phyloP scores from a whole-genome alignment of 2,888 invertebrate genomes.

The Andrena bicolor region DNA sequence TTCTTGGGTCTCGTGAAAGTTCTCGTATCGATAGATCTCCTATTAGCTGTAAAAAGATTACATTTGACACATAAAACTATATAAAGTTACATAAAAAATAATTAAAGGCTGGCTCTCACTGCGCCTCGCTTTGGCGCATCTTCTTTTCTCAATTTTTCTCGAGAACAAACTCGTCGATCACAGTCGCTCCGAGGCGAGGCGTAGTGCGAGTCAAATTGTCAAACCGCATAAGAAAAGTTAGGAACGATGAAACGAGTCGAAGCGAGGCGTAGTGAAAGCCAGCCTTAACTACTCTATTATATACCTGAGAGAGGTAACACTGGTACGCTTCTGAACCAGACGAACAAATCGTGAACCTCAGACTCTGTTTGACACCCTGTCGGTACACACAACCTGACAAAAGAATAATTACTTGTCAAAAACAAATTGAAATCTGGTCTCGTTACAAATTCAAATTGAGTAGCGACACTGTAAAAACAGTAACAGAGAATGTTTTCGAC shows the following conservation, averaged over 20 bases:
- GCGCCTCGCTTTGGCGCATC: too few relatives aligned
- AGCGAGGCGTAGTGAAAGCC: not conserved
- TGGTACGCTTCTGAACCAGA: slow-evolving; percentile 71
- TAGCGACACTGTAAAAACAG: too few relatives aligned
- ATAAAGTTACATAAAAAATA: not conserved
- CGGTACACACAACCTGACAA: slow-evolving; percentile 71
- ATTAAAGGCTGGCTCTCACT: not conserved
- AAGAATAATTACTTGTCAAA: not conserved
- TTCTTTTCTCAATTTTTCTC: too few relatives aligned
- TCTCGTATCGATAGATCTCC: slow-evolving; percentile 87
- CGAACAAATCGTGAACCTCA: slow-evolving; percentile 61
- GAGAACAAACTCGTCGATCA: too few relatives aligned
- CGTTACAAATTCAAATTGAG: not conserved
- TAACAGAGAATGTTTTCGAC: too few relatives aligned
- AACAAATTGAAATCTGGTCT: not conserved
- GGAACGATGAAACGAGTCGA: not conserved
- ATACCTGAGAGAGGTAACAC: slow-evolving; percentile 56
- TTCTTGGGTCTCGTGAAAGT: slow-evolving; percentile 90
- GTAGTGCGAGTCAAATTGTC: too few relatives aligned
- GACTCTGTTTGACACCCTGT: slow-evolving; percentile 51
- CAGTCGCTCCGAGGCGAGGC: too few relatives aligned
- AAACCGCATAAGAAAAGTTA: too few relatives aligned
- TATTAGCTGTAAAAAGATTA: slow-evolving; percentile 65
- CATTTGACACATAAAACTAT: slow-evolving; percentile 1
- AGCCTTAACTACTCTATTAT: not conserved